These are phyloP conservation scores for Steinernema hermaphroditum DNA, from an alignment of 2,888 invertebrate genomes.

Conservation along the genomic window DNA sequence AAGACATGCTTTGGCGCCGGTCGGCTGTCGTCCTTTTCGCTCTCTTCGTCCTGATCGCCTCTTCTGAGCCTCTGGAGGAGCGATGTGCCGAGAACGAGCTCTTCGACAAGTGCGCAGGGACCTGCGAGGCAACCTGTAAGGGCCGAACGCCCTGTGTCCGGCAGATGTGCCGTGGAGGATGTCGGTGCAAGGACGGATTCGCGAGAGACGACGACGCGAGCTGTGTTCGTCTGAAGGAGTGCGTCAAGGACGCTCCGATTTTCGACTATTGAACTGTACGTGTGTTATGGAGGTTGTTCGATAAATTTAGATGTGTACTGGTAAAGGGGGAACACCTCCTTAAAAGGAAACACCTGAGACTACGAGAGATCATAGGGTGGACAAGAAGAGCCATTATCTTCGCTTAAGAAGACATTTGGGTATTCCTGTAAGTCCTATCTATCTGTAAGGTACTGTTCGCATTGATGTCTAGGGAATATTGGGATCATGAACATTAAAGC, in stretches of 20 bases:
- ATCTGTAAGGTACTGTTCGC: too few species aligned
- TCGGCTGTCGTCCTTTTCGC: not conserved
- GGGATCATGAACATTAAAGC: too few species aligned
- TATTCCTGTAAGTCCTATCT: too few species aligned
- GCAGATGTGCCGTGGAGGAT: not conserved
- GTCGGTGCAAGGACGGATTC: constrained; percentile 14
- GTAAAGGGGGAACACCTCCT: too few species aligned
- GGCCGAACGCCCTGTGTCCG: not conserved
- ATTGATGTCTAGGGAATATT: too few species aligned
- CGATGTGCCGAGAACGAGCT: not conserved
- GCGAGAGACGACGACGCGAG: not conserved
- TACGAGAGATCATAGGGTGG: too few species aligned
- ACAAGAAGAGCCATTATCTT: too few species aligned
- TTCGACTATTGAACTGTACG: not conserved
- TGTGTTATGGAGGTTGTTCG: too few species aligned
- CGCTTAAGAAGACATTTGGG: too few species aligned
- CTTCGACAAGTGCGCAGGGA: not conserved
- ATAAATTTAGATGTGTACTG: too few species aligned
- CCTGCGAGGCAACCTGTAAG: not conserved
- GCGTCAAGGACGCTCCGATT: not conserved
- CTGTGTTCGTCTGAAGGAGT: not conserved
- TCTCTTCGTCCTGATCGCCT: not conserved
- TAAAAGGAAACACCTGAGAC: too few species aligned
- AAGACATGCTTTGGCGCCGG: not conserved
- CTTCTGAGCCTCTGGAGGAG: not conserved